phyloP scores from a whole-genome alignment of 2,888 invertebrate genomes.

The Apotomis betuletana region DNA sequence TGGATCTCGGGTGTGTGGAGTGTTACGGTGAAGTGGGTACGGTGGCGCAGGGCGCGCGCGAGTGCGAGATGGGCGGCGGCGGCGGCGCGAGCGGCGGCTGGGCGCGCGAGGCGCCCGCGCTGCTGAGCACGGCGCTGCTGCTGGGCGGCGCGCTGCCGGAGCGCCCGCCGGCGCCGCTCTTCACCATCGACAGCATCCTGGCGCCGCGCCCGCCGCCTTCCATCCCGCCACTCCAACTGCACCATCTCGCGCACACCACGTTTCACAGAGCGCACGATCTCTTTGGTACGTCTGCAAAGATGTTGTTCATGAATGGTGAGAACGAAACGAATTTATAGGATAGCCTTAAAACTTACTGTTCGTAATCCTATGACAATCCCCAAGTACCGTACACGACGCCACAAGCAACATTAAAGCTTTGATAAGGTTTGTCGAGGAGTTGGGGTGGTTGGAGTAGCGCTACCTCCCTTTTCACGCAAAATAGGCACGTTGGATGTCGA shows the following conservation, averaged over 20 bases:
- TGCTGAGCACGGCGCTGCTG: constrained; percentile 80
- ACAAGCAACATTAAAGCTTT: too few species aligned
- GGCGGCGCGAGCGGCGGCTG: constrained; percentile 53
- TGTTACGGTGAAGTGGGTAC: constrained; percentile 55
- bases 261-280: constrained; percentile 90
- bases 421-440: too few species aligned
- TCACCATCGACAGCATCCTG: constrained; percentile 94
- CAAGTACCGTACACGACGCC: too few species aligned
- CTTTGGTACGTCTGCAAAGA: constrained; percentile 85
- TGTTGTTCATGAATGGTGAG: constrained; percentile 35
- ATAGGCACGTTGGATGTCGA: too few species aligned
- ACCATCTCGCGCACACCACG: constrained; percentile 85
- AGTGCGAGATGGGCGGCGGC: constrained; percentile 54
- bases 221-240: constrained; percentile 82
- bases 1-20: constrained; percentile 17
- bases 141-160: constrained; percentile 77
- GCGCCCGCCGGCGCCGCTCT: constrained; percentile 84
- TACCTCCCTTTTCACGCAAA: too few species aligned
- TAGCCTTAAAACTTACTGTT: too few species aligned
- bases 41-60: constrained; percentile 69
- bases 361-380: too few species aligned
- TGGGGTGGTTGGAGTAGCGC: too few species aligned
- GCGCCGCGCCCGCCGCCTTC: constrained; percentile 87
- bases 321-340: constrained; percentile 3
- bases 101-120: constrained; percentile 76